phyloP scores from a whole-genome alignment of 2,113 vertebrate genomes.

The Xyrauchen texanus region DNA sequence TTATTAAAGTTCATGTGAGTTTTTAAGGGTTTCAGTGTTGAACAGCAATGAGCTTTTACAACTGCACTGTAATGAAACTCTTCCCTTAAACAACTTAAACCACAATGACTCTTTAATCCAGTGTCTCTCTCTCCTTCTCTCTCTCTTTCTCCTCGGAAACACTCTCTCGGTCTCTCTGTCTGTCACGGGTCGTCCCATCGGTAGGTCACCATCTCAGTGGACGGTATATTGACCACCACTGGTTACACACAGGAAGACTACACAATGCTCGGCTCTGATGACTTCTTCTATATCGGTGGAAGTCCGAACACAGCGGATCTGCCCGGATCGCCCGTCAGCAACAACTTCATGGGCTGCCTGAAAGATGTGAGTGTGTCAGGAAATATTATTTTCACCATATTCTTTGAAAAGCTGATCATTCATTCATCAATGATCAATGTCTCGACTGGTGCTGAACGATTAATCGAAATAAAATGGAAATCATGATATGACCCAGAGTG shows the following conservation, averaged over 20 bases:
- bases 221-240: slow-evolving; percentile 92
- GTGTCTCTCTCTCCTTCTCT: slow-evolving; percentile 73
- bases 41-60: slow-evolving; percentile 29
- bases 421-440: too few species aligned
- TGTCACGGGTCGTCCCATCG: slow-evolving; percentile 43
- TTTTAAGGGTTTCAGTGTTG: too few species aligned
- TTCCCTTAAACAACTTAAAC: slow-evolving; percentile 34
- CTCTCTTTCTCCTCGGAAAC: slow-evolving; percentile 44
- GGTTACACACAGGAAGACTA: slow-evolving; percentile 88
- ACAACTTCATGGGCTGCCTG: slow-evolving; percentile 97
- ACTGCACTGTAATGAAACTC: slow-evolving; percentile 70
- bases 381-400: too few species aligned
- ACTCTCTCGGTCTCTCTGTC: slow-evolving; percentile 44
- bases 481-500: too few species aligned
- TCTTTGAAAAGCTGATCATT: too few species aligned
- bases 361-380: slow-evolving; percentile 83
- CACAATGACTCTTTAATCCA: slow-evolving; percentile 61
- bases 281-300: slow-evolving; percentile 95
- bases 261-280: slow-evolving; percentile 92
- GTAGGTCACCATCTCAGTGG: slow-evolving; percentile 90
- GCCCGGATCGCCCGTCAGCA: slow-evolving; percentile 92
- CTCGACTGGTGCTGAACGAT: too few species aligned
- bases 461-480: too few species aligned
- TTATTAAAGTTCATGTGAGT: too few species aligned
- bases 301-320: slow-evolving; percentile 92